Conservation (phyloP, 2,797 vertebrate species). For the Falco novaeseelandiae region DNA sequence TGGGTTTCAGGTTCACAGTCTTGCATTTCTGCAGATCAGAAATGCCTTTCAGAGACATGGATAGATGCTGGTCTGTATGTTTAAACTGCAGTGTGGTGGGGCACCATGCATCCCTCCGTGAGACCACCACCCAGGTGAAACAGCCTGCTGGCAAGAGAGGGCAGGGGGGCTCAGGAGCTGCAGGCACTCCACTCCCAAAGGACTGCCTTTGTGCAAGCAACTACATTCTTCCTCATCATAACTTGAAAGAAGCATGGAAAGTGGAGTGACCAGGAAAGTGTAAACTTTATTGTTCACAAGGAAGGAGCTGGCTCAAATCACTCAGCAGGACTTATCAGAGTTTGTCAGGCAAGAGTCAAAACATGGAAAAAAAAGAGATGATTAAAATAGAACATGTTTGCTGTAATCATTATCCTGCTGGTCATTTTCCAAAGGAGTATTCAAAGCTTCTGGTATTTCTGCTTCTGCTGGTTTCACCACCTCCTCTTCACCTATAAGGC, state of each 20-base stretch:
- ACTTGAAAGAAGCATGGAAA: not conserved
- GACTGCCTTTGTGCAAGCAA: not conserved
- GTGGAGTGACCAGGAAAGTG: not conserved
- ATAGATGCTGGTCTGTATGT: fast-evolving
- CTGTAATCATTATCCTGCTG: slow-evolving; percentile 64
- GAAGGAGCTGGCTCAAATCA: not conserved
- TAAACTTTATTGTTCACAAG: not conserved
- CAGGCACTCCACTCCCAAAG: not conserved
- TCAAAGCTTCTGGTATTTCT: slow-evolving; percentile 65
- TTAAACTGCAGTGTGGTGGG: not conserved
- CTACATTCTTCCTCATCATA: fast-evolving
- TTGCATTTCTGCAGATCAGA: not conserved
- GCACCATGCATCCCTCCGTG: fast-evolving
- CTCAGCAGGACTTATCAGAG: not conserved
- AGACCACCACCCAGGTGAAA: not conserved
- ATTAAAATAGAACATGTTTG: slow-evolving; percentile 8
- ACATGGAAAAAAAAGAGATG: not conserved
- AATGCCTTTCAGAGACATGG: not conserved
- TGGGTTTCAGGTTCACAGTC: not conserved
- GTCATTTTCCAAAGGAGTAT: slow-evolving; percentile 51
- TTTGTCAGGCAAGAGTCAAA: not conserved
- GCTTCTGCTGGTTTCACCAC: slow-evolving; percentile 12
- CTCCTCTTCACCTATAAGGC: slow-evolving; percentile 75
- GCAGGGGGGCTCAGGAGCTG: not conserved
- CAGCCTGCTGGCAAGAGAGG: not conserved